These are phyloP conservation scores for Peromyscus leucopus DNA, from an alignment of 2,113 vertebrate species.

Conservation along the genomic window DNA sequence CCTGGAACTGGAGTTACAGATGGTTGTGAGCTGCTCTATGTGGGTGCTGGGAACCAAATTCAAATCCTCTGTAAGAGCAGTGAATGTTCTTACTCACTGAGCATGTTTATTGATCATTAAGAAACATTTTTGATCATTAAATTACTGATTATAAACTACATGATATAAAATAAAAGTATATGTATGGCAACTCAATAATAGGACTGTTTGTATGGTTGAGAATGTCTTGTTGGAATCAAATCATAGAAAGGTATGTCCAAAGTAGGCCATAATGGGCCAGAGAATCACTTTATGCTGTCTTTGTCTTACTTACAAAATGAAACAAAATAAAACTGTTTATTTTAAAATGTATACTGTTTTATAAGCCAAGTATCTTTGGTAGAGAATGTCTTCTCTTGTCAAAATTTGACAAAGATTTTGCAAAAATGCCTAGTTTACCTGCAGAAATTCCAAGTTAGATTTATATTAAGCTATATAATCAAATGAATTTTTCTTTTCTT, in stretches of 20 bases:
- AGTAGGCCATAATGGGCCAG: not conserved
- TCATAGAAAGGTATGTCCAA: not conserved
- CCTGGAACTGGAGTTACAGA: not conserved
- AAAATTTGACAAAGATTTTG: conserved; percentile 27
- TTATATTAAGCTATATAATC: not conserved
- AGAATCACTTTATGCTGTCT: not conserved
- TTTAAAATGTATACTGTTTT: conserved; percentile 30
- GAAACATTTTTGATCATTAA: not conserved
- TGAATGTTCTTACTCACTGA: not conserved
- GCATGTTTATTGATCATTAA: not conserved
- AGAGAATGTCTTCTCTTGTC: not conserved
- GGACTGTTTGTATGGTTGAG: not conserved
- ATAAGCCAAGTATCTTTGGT: conserved; percentile 3
- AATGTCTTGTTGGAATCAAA: conserved; percentile 34
- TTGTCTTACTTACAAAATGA: conserved; percentile 20
- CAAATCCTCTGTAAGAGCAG: not conserved
- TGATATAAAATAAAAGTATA: not conserved
- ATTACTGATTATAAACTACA: conserved; percentile 35
- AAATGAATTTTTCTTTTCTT: conserved; percentile 8
- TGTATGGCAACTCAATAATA: conserved; percentile 30
- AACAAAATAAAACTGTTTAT: not conserved
- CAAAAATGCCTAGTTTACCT: conserved; percentile 44
- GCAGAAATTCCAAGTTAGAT: conserved; percentile 50
- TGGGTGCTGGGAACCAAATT: not conserved
- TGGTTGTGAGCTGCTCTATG: not conserved